Conservation (phyloP, 2,888 invertebrate species). For the Pammene aurita region DNA sequence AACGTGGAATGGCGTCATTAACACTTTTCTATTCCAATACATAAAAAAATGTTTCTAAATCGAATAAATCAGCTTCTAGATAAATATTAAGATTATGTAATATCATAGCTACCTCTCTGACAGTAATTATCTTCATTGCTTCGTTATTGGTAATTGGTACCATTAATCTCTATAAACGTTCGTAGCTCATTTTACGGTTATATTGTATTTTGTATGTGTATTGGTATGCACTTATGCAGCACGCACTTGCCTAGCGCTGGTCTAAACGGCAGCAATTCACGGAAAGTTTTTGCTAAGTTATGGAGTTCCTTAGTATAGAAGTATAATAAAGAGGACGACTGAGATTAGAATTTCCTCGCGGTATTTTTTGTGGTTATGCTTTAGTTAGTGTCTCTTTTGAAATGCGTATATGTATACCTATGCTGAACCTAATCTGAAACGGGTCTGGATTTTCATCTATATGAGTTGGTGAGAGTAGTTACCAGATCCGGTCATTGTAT, state of each 20-base stretch:
- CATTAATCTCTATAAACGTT: slow-evolving; percentile 24
- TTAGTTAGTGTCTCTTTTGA: no score
- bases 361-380: no score
- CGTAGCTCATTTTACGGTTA: slow-evolving; percentile 15
- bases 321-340: neutral
- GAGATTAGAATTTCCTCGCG: no score
- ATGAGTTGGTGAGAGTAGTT: no score
- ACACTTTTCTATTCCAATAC: neutral
- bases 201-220: neutral
- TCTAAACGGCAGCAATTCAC: slow-evolving; percentile 9
- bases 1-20: neutral
- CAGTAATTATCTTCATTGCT: slow-evolving; percentile 13
- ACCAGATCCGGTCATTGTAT: no score
- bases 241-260: neutral
- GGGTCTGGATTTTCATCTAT: no score
- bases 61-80: neutral
- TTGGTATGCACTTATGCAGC: no score
- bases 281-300: slow-evolving; percentile 11
- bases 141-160: slow-evolving; percentile 9
- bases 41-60: neutral
- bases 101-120: neutral
- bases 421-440: no score
- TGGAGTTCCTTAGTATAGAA: neutral
- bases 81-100: neutral
- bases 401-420: no score